Percentiles rank a stretch among this genome's conserved stretches.
Evolutionary conservation across 2,113 vertebrate genomes (phyloP).

Genomic region (Podocnemis expansa): DNA sequence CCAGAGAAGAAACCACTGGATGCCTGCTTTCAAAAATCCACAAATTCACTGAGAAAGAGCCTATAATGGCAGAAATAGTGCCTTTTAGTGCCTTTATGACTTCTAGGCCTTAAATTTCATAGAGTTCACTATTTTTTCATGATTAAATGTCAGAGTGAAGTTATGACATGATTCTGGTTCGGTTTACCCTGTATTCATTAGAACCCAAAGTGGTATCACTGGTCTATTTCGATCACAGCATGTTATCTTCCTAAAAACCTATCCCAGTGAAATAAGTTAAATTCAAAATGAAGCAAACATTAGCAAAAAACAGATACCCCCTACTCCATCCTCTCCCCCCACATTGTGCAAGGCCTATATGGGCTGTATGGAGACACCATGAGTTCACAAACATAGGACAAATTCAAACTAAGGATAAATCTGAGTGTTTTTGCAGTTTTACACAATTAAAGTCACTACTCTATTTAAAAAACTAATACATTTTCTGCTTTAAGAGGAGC

Average conservation of each 20-base stretch:
- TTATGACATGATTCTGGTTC: neutral
- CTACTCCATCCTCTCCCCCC: no score
- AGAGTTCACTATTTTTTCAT: neutral
- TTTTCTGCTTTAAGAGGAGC: neutral
- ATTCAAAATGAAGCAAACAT: fast-evolving
- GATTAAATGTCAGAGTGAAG: neutral
- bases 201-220: neutral
- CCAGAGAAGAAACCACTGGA: neutral
- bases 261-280: neutral
- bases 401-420: neutral
- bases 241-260: no score
- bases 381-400: fast-evolving
- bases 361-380: neutral
- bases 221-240: neutral
- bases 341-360: neutral
- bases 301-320: no score
- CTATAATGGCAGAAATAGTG: neutral
- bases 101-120: neutral
- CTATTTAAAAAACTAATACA: neutral
- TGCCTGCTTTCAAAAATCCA: neutral
- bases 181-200: neutral
- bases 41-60: neutral
- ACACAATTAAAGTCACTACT: neutral
- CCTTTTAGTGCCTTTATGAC: neutral
- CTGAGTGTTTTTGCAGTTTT: neutral